A percentile compares a stretch with the other conserved stretches of the same genome.
These are phyloP conservation scores for Coendou prehensilis DNA, from an alignment of 2,797 vertebrate species.

Conservation along the genomic window DNA sequence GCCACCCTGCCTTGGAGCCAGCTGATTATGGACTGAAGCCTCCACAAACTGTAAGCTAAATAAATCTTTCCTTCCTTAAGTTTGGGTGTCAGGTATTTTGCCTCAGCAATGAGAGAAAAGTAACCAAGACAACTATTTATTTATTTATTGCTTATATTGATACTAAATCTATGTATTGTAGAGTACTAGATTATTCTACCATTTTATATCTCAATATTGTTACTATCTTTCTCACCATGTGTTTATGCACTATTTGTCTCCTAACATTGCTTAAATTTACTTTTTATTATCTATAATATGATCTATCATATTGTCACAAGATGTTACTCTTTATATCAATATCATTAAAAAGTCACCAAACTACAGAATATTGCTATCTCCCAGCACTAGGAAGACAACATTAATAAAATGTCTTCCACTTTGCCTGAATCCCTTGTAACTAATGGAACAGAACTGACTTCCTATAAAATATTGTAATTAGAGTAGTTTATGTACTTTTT, in stretches of 20 bases:
- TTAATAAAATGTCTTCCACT: background rate
- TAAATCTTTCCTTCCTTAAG: too few relatives aligned
- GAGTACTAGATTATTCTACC: background rate
- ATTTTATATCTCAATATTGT: background rate
- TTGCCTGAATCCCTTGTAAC: background rate
- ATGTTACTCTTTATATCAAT: background rate
- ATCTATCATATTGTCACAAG: background rate
- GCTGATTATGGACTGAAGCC: too few relatives aligned
- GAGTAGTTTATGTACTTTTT: background rate
- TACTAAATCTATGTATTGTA: background rate
- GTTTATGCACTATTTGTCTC: background rate
- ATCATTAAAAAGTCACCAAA: background rate
- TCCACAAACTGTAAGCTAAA: too few relatives aligned
- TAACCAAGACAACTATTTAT: background rate
- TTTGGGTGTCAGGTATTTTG: too few relatives aligned
- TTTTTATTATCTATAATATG: slow-evolving; percentile 2
- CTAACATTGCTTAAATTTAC: background rate
- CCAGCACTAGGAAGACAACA: background rate
- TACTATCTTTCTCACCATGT: background rate
- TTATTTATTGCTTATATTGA: background rate
- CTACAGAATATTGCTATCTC: background rate
- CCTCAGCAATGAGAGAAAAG: too few relatives aligned
- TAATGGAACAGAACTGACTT: background rate
- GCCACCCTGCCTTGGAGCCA: too few relatives aligned
- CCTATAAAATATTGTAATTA: background rate